These are phyloP conservation scores for Salvelinus namaycush DNA, from an alignment of 2,113 vertebrate genomes.

Conservation along the genomic window DNA sequence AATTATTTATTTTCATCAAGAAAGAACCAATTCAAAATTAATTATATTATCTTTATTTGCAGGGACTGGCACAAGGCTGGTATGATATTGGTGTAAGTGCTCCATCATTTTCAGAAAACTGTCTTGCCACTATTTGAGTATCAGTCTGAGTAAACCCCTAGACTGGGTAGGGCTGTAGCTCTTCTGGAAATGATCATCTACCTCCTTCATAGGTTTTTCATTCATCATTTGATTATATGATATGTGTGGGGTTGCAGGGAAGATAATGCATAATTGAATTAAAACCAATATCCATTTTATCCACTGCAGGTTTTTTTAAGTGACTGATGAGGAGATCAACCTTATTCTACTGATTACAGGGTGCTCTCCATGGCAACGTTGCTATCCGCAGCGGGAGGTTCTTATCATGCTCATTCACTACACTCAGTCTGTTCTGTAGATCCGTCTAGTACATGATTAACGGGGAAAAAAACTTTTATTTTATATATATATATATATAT, in stretches of 20 bases:
- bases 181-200: conserved; percentile 46
- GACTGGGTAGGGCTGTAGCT: conserved; percentile 11
- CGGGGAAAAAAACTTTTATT: neutral
- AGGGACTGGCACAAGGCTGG: neutral
- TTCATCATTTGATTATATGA: conserved; percentile 54
- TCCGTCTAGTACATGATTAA: neutral
- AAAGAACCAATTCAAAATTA: too few relatives aligned
- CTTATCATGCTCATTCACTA: neutral
- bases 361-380: neutral
- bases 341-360: neutral
- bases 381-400: neutral
- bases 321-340: conserved; percentile 12
- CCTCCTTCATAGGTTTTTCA: conserved; percentile 49
- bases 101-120: too few relatives aligned
- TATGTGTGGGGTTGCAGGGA: conserved; percentile 32
- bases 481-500: too few relatives aligned
- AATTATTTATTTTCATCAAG: too few relatives aligned
- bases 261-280: conserved; percentile 56
- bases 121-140: too few relatives aligned
- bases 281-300: conserved; percentile 36
- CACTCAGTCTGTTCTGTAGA: neutral
- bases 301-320: conserved; percentile 6
- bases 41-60: too few relatives aligned
- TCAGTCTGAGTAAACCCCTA: conserved; percentile 9
- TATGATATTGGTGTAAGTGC: too few relatives aligned